Evolutionary conservation across 2,797 vertebrate species (phyloP).

Genomic region (Ctenochaetus hawaiiensis): DNA sequence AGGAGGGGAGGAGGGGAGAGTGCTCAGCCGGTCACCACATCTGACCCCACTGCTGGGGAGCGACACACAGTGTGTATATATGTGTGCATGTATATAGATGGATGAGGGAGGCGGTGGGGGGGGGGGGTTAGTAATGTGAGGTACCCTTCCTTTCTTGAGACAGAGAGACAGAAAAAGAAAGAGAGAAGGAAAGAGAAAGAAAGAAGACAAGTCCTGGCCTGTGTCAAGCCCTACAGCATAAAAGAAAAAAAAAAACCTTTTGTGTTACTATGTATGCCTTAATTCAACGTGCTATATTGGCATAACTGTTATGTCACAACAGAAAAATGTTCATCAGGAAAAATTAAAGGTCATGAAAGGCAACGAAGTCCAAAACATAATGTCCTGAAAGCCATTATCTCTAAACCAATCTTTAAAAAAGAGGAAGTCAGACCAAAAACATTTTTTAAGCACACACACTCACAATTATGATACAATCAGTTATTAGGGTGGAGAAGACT

Average conservation of each 20-base stretch:
- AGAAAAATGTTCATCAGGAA: constrained; percentile 5
- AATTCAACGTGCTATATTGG: constrained; percentile 8
- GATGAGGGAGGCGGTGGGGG: constrained; percentile 25
- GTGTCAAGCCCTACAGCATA: constrained; percentile 63
- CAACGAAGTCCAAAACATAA: neutral
- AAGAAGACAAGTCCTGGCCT: constrained; percentile 79
- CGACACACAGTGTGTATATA: constrained; percentile 40
- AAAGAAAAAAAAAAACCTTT: constrained; percentile 30
- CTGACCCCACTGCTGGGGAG: constrained; percentile 79
- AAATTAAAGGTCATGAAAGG: neutral
- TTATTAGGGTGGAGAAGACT: constrained; percentile 47
- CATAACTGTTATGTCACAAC: constrained; percentile 7
- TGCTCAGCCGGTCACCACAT: constrained; percentile 78
- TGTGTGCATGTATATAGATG: constrained; percentile 19
- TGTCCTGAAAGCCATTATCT: neutral
- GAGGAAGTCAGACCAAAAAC: constrained; percentile 49
- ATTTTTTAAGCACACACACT: neutral
- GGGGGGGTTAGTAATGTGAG: constrained; percentile 57
- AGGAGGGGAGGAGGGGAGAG: constrained; percentile 50
- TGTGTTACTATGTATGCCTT: constrained; percentile 36
- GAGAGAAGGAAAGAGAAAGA: constrained; percentile 45
- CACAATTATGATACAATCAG: constrained; percentile 14
- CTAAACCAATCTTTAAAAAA: constrained; percentile 34
- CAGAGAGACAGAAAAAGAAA: constrained; percentile 45
- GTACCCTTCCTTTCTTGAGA: constrained; percentile 38